Evolutionary conservation across 2,888 invertebrate species (phyloP).

Genomic region (Drosophila subquinaria): DNA sequence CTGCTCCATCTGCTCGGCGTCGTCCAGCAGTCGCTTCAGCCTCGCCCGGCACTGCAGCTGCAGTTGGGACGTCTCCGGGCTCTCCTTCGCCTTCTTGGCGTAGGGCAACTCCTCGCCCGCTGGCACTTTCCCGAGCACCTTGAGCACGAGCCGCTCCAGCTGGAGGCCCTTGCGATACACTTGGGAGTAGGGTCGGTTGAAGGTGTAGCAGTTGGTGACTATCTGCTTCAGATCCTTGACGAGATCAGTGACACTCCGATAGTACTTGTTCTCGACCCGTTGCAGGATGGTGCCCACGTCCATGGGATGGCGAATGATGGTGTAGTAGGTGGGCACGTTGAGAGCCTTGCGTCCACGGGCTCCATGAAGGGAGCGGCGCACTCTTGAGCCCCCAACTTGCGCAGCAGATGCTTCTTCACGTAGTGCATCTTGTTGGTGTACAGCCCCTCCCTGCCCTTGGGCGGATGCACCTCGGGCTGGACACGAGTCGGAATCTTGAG

Average conservation of each 20-base stretch:
- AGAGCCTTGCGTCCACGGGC: constrained; percentile 27
- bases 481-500: constrained; percentile 5
- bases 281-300: constrained; percentile 22
- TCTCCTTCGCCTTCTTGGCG: neutral
- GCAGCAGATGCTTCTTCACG: constrained; percentile 14
- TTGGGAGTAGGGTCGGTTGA: neutral
- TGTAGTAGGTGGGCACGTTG: constrained; percentile 21
- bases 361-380: constrained; percentile 23
- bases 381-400: neutral
- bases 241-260: constrained; percentile 10
- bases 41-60: neutral
- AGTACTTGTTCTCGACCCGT: constrained; percentile 22
- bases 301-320: constrained; percentile 24
- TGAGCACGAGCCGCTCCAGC: constrained; percentile 10
- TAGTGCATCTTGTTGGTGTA: constrained; percentile 43
- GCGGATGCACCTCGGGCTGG: constrained; percentile 31
- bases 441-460: neutral
- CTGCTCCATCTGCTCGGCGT: neutral
- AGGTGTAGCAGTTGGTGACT: constrained; percentile 28
- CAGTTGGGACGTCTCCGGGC: neutral
- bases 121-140: constrained; percentile 5
- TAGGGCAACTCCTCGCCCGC: neutral
- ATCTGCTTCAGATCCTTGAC: constrained; percentile 15
- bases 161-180: neutral
- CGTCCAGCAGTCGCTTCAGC: neutral